A percentile compares a stretch with the other conserved stretches of the same genome.
These are phyloP conservation scores for Phaonia tiefii DNA, from an alignment of 2,888 invertebrate species.

Conservation along the genomic window DNA sequence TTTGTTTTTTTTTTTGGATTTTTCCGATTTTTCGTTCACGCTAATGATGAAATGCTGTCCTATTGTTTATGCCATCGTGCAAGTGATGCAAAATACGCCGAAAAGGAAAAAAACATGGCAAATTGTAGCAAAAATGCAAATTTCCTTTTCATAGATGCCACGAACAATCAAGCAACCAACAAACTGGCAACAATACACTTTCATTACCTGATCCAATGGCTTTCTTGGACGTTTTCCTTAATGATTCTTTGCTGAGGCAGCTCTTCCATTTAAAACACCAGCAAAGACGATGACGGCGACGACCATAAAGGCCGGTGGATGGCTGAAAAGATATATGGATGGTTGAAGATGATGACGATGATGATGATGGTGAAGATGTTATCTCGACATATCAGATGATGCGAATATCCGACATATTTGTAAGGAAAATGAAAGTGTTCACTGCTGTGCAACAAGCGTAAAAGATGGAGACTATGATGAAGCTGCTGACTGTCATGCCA, in stretches of 20 bases:
- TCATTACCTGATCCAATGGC: conserved; percentile 9
- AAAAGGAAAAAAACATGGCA: conserved; percentile 28
- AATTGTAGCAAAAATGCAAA: conserved; percentile 65
- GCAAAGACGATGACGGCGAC: too few species aligned
- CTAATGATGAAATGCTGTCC: conserved; percentile 62
- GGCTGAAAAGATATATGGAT: conserved; percentile 8
- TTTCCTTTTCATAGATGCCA: conserved; percentile 51
- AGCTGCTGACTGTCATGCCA: neutral
- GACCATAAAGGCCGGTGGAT: neutral
- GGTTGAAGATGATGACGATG: conserved; percentile 19
- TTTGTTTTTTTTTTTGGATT: conserved; percentile 30
- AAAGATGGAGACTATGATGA: neutral
- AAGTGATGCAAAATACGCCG: neutral
- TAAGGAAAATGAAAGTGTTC: conserved; percentile 62
- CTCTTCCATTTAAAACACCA: neutral
- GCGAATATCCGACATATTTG: conserved; percentile 61
- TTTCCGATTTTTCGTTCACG: conserved; percentile 44
- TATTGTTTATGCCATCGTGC: conserved; percentile 48
- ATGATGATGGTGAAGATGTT: conserved; percentile 44
- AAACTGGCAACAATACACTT: conserved; percentile 24
- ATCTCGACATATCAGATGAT: conserved; percentile 62
- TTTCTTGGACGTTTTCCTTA: conserved; percentile 30
- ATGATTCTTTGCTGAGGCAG: conserved; percentile 4
- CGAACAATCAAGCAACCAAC: conserved; percentile 24
- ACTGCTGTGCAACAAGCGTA: conserved; percentile 16